Evolutionary conservation across 2,888 invertebrate species (phyloP), one percentile per base, ranked within the genome.

Genomic region (Heliconius aoede): DNA sequence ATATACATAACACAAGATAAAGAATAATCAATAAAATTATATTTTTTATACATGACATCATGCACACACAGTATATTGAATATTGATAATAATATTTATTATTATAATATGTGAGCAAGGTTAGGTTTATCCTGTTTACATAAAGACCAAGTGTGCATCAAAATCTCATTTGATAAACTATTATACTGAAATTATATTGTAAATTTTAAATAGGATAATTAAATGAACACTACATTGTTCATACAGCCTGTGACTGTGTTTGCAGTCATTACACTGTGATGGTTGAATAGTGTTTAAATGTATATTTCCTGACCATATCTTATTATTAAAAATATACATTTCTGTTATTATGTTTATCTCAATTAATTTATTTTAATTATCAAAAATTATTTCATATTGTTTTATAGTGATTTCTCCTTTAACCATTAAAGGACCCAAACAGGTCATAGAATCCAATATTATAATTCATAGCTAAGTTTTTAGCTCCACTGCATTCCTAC

Each of bases 401-500:
- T 62, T 30, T 18, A 55, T n/a, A n/a, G 1, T 60, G 21, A 28
- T 30, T 62, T 28, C 28, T 21, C 30, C 9, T 21, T 26, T 26
- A 60, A 28, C 15, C 1, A 60, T 28, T 30, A 21, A 28, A 61
- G 26, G 28, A 28, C 18, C n/a, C 8, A 26, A 40, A 15, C 30
- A 65, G 7, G 64, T 15, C 46, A 46, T n/a, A 24, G 60, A 36
- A 72, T 60, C 26, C 36, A 26, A 60, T 60, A 72, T 36, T 11
- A 60, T 30, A 32, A 55, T 24, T 46, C 28, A 75, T 62, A 60
- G 18, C 46, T 24, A 46, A 40, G 36, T 46, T 58, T 58, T 72
- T 40, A 76, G 32, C 76, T 72, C 67, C 74, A 73, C 46, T 72
- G 67, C 72, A 77, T 74, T 77, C 72, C 58, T 32, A 60, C 78